Base-by-base conservation (phyloP, 2,888 invertebrate species). In the Syritta pipiens region DNA sequence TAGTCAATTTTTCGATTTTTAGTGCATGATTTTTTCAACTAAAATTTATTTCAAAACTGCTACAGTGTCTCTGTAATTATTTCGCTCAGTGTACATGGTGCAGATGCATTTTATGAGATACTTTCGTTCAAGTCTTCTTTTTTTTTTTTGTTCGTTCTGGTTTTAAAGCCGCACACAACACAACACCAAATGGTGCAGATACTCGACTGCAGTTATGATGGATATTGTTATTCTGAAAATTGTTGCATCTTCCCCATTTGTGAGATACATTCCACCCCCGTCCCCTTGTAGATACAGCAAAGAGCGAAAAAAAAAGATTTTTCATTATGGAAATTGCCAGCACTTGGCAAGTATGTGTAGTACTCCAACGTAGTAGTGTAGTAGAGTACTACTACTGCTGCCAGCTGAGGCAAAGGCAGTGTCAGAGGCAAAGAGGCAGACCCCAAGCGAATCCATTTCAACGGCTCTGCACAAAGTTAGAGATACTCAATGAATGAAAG, bases 311-410 rank as follows among this genome's bases (percentile, higher is more conserved):
- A 51, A 46, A 46, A 63, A 14, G 57, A 51, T 44, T 77, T 77
- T 79, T 79, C 79, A 79, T 79, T 79, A 79, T 79, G 79, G 62
- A 79, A 79, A 79, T 79, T 79, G 79, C 74, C 74, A 74, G 55
- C 67, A 79, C 79, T 79, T 79, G 79, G 62, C 62, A 32, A 60
- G 53, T 77, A 59, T 77, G 46, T 77, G 65, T 77, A 79, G 55
- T 74, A 79, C 74, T 79, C 74, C 28, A 67, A 37, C 79, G 79
- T 79, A 79, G 74, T 77, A 79, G 48, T 65, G 65, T 24, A 48
- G 42, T 19, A 7, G 6, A 30, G 30, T n/a, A 9, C 59, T 67
- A 67, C 76, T 65, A 59, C 57, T 24, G 12, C 37, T 4, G 44
- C 49, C 72, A 79, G 65, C 65, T 72, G 65, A 28, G 55, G 40